Conservation (phyloP, 2,113 vertebrate species). For the Paradoxurus hermaphroditus region DNA sequence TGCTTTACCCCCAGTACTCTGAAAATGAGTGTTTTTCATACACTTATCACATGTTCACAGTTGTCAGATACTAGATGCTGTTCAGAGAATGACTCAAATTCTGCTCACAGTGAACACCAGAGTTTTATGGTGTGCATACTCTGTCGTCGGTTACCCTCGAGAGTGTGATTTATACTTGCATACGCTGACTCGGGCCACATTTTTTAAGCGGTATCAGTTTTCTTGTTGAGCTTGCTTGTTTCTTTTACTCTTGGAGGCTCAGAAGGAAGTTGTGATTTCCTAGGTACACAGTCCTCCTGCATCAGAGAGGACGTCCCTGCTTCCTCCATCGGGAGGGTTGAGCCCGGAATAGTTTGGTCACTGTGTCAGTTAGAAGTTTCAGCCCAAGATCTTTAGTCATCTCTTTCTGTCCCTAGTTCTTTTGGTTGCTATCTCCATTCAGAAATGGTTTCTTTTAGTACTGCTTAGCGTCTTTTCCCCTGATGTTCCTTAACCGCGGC, state of each 20-base stretch:
- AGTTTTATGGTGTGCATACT: background rate
- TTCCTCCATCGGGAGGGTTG: background rate
- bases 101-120: background rate
- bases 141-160: background rate
- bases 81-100: background rate
- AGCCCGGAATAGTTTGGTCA: background rate
- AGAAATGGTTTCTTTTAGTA: background rate
- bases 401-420: background rate
- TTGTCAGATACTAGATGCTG: background rate
- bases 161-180: background rate
- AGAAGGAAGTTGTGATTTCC: background rate
- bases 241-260: background rate
- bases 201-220: accelerated
- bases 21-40: background rate
- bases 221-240: background rate
- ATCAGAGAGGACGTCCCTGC: background rate
- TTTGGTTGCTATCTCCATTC: background rate
- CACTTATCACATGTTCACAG: background rate
- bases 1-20: background rate
- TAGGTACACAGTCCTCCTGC: too few relatives aligned
- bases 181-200: background rate
- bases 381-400: background rate
- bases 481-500: background rate
- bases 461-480: background rate
- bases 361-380: background rate